phyloP scores from a whole-genome alignment of 2,113 vertebrate genomes.

The Himantopus leucocephalus region DNA sequence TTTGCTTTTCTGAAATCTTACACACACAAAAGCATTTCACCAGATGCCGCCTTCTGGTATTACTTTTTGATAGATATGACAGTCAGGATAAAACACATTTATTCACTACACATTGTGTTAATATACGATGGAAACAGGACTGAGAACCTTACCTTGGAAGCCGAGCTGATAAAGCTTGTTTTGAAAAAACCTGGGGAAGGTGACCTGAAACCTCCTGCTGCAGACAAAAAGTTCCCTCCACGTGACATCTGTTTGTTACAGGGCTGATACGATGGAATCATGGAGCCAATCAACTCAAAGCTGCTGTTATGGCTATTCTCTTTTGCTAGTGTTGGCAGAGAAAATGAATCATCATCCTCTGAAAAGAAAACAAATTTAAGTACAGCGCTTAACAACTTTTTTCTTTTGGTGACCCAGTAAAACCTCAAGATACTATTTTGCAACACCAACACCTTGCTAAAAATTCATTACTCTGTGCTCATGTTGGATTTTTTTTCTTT shows the following conservation, averaged over 20 bases:
- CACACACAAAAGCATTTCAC: neutral
- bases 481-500: neutral
- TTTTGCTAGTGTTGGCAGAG: constrained; percentile 80
- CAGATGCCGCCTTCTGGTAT: neutral
- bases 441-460: neutral
- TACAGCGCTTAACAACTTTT: neutral
- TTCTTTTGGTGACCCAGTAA: neutral
- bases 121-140: fast-evolving
- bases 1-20: neutral
- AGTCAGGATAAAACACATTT: neutral
- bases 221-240: constrained; percentile 61
- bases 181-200: constrained; percentile 92
- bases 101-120: neutral
- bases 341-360: constrained; percentile 92
- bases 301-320: constrained; percentile 97
- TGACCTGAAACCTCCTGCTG: constrained; percentile 81
- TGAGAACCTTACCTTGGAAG: constrained; percentile 85
- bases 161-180: constrained; percentile 88
- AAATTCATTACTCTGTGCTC: neutral
- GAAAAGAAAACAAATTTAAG: neutral
- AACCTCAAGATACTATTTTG: neutral
- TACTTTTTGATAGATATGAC: neutral
- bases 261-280: constrained; percentile 95
- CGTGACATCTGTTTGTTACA: constrained; percentile 79
- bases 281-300: constrained; percentile 92